Percentiles rank a stretch among this genome's conserved stretches.
Evolutionary conservation across 2,113 vertebrate species (phyloP).

Genomic region (Nothoprocta perdicaria): DNA sequence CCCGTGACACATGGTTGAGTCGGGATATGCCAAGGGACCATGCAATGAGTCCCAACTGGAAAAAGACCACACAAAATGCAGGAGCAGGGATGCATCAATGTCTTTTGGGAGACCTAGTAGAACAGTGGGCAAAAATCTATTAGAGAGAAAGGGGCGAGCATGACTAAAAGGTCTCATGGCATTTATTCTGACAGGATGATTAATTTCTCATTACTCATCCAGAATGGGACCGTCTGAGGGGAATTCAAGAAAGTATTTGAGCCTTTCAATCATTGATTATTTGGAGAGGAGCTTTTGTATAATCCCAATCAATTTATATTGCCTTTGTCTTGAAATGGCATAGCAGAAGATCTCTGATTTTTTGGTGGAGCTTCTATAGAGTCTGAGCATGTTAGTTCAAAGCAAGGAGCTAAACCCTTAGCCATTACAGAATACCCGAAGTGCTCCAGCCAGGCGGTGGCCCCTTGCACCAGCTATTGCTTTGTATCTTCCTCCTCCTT

Average conservation of each 20-base stretch:
- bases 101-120: constrained; percentile 43
- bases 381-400: neutral
- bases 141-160: neutral
- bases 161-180: constrained; percentile 49
- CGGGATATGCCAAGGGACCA: neutral
- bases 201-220: constrained; percentile 61
- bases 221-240: constrained; percentile 28
- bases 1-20: neutral
- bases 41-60: neutral
- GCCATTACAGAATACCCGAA: neutral
- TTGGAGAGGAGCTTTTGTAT: constrained; percentile 32
- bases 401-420: neutral
- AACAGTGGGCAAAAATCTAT: constrained; percentile 63
- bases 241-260: constrained; percentile 47
- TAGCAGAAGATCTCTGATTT: accelerated
- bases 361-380: neutral
- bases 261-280: constrained; percentile 49
- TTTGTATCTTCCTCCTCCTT: neutral
- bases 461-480: neutral
- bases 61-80: neutral
- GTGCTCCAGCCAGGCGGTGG: neutral
- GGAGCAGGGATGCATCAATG: neutral
- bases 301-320: neutral
- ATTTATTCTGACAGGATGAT: constrained; percentile 66
- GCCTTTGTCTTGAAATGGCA: constrained; percentile 5